Conservation (phyloP, 1,140 invertebrate species). For the Pygmarrhopalites habei region DNA sequence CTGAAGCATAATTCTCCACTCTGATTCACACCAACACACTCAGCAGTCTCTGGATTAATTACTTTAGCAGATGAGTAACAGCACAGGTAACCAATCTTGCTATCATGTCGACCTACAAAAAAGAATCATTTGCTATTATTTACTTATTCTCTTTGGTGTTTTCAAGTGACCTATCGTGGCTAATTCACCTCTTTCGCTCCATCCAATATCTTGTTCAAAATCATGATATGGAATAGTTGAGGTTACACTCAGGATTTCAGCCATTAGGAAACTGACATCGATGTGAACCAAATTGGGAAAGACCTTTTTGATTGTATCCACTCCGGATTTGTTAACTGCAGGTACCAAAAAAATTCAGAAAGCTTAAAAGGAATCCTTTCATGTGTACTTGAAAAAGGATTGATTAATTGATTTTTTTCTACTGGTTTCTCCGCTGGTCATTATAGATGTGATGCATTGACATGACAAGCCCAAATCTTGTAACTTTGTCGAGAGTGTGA, state of each 20-base stretch:
- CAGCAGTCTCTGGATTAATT: neutral
- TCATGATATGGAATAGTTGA: slow-evolving; percentile 6
- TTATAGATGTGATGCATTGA: neutral
- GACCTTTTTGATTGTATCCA: neutral
- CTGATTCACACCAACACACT: neutral
- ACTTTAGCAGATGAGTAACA: slow-evolving; percentile 8
- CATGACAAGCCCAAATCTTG: neutral
- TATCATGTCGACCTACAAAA: neutral
- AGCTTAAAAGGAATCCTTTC: too few relatives aligned
- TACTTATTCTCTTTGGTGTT: too few relatives aligned
- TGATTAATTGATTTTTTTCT: too few relatives aligned
- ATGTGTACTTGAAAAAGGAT: too few relatives aligned
- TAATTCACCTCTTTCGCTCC: too few relatives aligned
- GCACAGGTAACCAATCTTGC: neutral
- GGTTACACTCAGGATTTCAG: neutral
- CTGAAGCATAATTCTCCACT: slow-evolving; percentile 11
- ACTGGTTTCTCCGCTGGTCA: neutral
- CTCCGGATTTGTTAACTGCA: too few relatives aligned
- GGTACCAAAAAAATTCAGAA: too few relatives aligned
- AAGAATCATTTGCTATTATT: too few relatives aligned
- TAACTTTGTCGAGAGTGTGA: neutral
- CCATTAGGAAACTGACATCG: neutral
- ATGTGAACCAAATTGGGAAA: neutral
- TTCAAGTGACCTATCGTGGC: too few relatives aligned
- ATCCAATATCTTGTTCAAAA: too few relatives aligned